Conservation (phyloP, 2,113 vertebrate species). For the Thalassarche chlororhynchos region DNA sequence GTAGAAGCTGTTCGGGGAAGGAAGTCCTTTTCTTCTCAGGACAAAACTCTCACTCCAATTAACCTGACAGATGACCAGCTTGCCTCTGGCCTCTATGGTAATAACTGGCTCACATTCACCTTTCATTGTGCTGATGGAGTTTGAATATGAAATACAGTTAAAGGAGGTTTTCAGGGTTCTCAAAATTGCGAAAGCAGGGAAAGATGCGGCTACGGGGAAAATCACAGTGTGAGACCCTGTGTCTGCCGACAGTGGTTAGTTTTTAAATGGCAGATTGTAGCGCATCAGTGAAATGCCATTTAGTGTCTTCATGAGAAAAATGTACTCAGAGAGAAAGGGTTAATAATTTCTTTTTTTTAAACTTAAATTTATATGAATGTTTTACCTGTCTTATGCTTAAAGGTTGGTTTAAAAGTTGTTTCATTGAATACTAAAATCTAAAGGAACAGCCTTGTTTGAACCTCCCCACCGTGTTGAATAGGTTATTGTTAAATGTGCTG, state of each 20-base stretch:
- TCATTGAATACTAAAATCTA: not conserved
- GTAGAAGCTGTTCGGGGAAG: slow-evolving; percentile 25
- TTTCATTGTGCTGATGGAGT: not conserved
- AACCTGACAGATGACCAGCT: slow-evolving; percentile 86
- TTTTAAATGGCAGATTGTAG: not conserved
- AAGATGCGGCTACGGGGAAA: not conserved
- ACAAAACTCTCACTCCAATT: slow-evolving; percentile 74
- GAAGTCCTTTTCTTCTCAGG: slow-evolving; percentile 58
- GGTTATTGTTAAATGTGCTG: not conserved
- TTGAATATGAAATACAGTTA: not conserved
- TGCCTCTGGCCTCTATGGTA: slow-evolving; percentile 86
- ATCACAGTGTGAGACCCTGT: not conserved
- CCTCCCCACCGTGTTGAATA: not conserved
- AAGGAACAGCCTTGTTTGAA: not conserved
- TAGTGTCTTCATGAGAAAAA: not conserved
- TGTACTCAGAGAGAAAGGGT: not conserved
- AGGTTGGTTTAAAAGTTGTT: not conserved
- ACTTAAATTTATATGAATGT: not conserved
- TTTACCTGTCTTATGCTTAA: not conserved
- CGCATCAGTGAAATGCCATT: not conserved
- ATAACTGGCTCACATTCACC: not conserved
- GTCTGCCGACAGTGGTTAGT: not conserved
- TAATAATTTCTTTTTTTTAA: not conserved
- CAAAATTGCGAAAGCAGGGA: not conserved
- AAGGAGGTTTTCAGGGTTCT: not conserved